Percentiles rank a stretch among this genome's conserved stretches.
Evolutionary conservation across 2,797 vertebrate species (phyloP).

Genomic region (Chiroxiphia lanceolata): DNA sequence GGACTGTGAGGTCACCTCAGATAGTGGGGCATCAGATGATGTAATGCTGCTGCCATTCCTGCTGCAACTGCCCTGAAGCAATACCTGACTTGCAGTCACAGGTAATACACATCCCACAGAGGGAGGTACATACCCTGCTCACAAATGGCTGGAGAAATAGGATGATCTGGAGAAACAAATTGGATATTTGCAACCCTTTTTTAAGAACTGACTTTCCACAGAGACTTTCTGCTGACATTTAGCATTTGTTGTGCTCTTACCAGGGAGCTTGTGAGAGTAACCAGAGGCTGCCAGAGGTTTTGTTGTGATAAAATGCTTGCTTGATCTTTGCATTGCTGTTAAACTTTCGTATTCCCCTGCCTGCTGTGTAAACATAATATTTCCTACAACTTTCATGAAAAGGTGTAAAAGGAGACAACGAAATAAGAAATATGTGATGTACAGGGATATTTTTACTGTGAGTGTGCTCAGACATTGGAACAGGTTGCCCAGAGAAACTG

Average conservation of each 20-base stretch:
- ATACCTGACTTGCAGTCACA: background rate
- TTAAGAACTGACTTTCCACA: background rate
- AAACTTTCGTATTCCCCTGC: background rate
- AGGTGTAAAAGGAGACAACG: background rate
- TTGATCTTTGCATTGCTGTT: background rate
- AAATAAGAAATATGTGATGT: background rate
- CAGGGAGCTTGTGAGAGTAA: background rate
- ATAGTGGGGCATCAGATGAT: background rate
- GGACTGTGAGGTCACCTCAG: background rate
- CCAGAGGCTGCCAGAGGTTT: background rate
- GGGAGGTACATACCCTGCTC: background rate
- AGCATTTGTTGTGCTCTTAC: background rate
- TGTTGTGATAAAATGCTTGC: background rate
- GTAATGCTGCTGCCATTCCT: background rate
- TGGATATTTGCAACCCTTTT: background rate
- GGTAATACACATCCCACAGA: fast-evolving
- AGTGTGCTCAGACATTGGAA: background rate
- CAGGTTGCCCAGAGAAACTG: background rate
- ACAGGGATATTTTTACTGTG: background rate
- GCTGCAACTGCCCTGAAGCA: background rate
- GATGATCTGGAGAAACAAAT: background rate
- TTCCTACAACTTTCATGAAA: background rate
- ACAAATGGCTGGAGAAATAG: background rate
- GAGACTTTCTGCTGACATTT: background rate
- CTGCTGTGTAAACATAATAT: background rate